phyloP scores from a whole-genome alignment of 2,888 invertebrate species.

The Cerastis leucographa region DNA sequence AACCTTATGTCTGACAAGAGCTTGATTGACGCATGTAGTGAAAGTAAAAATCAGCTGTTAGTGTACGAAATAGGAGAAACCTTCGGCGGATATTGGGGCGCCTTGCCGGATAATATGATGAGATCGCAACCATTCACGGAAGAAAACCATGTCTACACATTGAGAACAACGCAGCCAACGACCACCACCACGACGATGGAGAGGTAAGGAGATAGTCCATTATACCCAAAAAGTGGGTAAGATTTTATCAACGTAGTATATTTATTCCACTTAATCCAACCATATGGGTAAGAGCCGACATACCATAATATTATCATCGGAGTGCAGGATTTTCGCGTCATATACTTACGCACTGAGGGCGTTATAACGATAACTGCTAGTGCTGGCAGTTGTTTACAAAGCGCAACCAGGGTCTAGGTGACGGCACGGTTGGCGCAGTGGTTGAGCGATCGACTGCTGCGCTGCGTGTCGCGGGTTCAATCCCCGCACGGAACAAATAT shows the following conservation, averaged over 20 bases:
- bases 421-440: no score
- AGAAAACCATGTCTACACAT: constrained; percentile 72
- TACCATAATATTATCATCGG: not conserved
- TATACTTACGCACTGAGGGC: not conserved
- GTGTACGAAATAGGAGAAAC: constrained; percentile 85
- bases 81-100: constrained; percentile 86
- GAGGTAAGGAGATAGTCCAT: constrained; percentile 40
- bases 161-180: constrained; percentile 70
- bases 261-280: not conserved
- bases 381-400: not conserved
- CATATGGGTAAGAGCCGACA: not conserved
- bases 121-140: constrained; percentile 48
- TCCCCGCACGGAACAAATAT: no score
- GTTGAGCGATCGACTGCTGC: no score
- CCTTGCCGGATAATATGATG: constrained; percentile 75
- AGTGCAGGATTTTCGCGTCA: not conserved
- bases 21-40: constrained; percentile 70
- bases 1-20: constrained; percentile 70
- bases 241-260: not conserved
- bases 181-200: constrained; percentile 45
- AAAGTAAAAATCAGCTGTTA: constrained; percentile 75
- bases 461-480: no score
- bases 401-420: not conserved
- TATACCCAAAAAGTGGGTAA: not conserved
- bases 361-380: not conserved